A percentile compares a stretch with the other conserved stretches of the same genome.
phyloP scores from a whole-genome alignment of 2,113 vertebrate species.

The Tupaia tana region DNA sequence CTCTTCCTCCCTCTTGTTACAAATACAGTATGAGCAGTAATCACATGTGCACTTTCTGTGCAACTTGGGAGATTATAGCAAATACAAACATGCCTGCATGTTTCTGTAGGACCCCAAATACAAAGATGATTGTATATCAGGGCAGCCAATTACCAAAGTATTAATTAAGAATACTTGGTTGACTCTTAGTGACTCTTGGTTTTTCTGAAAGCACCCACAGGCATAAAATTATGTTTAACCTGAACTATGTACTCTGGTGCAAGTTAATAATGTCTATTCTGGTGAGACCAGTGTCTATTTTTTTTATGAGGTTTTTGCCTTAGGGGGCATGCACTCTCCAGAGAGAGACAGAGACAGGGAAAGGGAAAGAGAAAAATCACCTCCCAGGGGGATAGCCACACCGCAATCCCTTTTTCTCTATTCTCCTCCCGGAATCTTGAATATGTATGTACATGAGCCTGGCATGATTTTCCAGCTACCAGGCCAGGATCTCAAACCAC shows the following conservation, averaged over 20 bases:
- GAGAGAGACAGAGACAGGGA: too few relatives aligned
- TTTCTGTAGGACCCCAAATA: too few relatives aligned
- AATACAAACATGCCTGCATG: not conserved
- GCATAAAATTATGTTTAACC: not conserved
- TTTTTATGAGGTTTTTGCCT: too few relatives aligned
- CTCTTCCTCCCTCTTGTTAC: too few relatives aligned
- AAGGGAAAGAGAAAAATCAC: too few relatives aligned
- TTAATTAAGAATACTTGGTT: not conserved
- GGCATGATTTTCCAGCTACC: too few relatives aligned
- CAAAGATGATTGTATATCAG: not conserved
- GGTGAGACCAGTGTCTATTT: not conserved
- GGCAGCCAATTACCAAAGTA: not conserved
- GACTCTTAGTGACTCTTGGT: not conserved
- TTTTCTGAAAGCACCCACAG: not conserved
- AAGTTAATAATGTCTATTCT: not conserved
- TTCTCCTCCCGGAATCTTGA: too few relatives aligned
- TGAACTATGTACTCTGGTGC: not conserved
- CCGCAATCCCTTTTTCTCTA: too few relatives aligned
- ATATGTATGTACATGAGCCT: too few relatives aligned
- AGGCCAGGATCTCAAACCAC: too few relatives aligned
- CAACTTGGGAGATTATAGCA: not conserved
- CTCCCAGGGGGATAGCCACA: too few relatives aligned
- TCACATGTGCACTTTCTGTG: not conserved
- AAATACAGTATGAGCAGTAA: not conserved
- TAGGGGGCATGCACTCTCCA: too few relatives aligned